A percentile compares a stretch with the other conserved stretches of the same genome.
These are phyloP conservation scores for Pristionchus japonicus DNA, from an alignment of 2,888 invertebrate species.

Conservation along the genomic window DNA sequence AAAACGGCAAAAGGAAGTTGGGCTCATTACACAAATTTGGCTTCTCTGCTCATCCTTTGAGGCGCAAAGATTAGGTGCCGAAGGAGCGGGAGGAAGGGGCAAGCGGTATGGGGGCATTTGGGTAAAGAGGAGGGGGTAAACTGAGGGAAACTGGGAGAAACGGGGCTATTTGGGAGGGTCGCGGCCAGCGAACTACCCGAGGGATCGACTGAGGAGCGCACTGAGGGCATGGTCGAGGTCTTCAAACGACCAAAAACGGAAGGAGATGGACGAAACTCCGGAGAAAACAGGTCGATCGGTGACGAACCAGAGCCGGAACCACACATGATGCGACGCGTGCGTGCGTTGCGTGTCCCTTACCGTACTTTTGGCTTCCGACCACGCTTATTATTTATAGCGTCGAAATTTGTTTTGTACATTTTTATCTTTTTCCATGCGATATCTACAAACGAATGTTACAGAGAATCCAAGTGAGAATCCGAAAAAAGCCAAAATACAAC, in stretches of 20 bases:
- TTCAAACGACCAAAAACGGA: not conserved
- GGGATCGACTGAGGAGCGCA: not conserved
- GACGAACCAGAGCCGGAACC: not conserved
- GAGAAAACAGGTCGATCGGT: not conserved
- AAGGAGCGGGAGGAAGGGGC: not conserved
- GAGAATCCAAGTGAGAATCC: not conserved
- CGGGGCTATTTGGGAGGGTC: not conserved
- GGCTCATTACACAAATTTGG: slow-evolving; percentile 38
- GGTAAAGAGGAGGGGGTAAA: slow-evolving; percentile 26
- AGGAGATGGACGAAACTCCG: slow-evolving; percentile 14
- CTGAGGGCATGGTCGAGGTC: not conserved
- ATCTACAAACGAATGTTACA: slow-evolving; percentile 39
- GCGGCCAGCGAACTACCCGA: not conserved
- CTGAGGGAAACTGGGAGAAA: slow-evolving; percentile 31
- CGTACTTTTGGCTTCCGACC: not conserved
- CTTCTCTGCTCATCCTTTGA: not conserved
- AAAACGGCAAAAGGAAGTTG: not conserved
- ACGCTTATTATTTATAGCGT: no score
- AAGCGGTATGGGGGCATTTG: slow-evolving; percentile 6
- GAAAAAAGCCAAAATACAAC: not conserved
- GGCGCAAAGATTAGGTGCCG: not conserved
- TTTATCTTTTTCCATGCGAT: slow-evolving; percentile 22
- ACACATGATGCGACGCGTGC: not conserved
- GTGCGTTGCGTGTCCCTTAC: slow-evolving; percentile 23
- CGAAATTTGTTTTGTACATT: not conserved